Base-by-base conservation (phyloP, 2,888 invertebrate genomes). In the Plemyria rubiginata region DNA sequence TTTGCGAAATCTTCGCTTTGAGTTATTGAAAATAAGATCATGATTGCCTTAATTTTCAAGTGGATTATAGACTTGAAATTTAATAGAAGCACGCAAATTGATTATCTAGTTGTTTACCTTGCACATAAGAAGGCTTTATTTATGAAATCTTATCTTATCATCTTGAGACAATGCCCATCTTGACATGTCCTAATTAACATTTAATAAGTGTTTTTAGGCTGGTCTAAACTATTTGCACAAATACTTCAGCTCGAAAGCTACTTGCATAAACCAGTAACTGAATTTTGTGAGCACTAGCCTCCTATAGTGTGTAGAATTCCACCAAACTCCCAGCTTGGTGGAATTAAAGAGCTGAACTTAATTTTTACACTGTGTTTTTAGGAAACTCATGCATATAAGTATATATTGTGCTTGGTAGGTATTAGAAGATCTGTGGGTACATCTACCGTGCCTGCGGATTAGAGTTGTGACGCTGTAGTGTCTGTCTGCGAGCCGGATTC, bases 111-210 rank as follows among this genome's bases (percentile, higher is more conserved):
- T 45, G 38, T 54, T 61, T 46, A 63, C 56, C 54, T 68, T 64
- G 64, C 54, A 60, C 13, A 61, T 50, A 65, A 65, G 53, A 41
- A 63, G 57, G 36, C 36, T 60, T 53, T 65, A 52, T 60, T 48
- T 52, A 52, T 51, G 54, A 45, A 45, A 49, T 32, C 40, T 60
- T 60, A 61, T 64, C 64, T 62, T 56, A 68, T 68, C 67, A 38
- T 52, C 49, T 8, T 36, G 46, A 53, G 9, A 60, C 65, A 66
- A 58, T 66, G 49, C 28, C 58, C 64, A 68, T 66, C 61, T 62
- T 65, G 58, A 61, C 60, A 60, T 65, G 65, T 60, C 58, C 62
- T 62, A 67, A 62, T 67, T 65, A 60, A 52, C 57, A 53, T 41
- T 38, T 58, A 50, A 60, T 55, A 38, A 49, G 40, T 55, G 40